Evolutionary conservation across 2,797 vertebrate genomes (phyloP), one percentile per base, ranked within the genome.

Genomic region (Zenarchopterus dispar): DNA sequence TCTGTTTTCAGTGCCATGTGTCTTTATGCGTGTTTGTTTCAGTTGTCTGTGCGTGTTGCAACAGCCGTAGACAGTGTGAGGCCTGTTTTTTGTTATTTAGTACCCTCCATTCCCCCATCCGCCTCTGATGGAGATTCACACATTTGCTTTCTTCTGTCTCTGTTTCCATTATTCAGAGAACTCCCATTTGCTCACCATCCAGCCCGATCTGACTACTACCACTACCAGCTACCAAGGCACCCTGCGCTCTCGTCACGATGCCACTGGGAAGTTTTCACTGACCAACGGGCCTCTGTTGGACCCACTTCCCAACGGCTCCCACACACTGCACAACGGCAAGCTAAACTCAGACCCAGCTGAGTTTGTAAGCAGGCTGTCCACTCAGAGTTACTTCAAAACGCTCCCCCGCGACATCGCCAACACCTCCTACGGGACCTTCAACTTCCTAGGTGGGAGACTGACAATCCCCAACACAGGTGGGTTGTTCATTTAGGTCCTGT

Each of bases 161-260:
- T 19, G 23, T 64, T 62, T 54, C 46, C 28, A 43, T 62, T 57
- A 61, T 86, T 70, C 67, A 99, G 97, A 98, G 91, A 98, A 96
- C 79, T 96, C 97, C 76, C 94, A 97, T 86, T 93, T 99, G 92
- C 95, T 99, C 80, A 99, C 97, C 86, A 99, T 99, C 93, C 97
- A 99, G 90, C 97, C 97, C 0, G 97, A 99, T 91, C 94, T 99
- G 80, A 98, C 97, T 81, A 97, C 96, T 49, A 93, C 97, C 77
- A 97, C 96, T 68, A 97, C 96, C 88, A 98, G 96, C 82, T 99
- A 98, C 91, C 97, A 99, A 84, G 97, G 97, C 80, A 96, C 96
- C 0, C 93, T 99, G 45, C 96, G 95, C 74, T 92, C 96, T 0
- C 96, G 97, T 51, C 96, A 97, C 61, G 97, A 99, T 0, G 83